These are phyloP conservation scores for Pandion haliaetus DNA, from an alignment of 2,113 vertebrate species.

Conservation along the genomic window DNA sequence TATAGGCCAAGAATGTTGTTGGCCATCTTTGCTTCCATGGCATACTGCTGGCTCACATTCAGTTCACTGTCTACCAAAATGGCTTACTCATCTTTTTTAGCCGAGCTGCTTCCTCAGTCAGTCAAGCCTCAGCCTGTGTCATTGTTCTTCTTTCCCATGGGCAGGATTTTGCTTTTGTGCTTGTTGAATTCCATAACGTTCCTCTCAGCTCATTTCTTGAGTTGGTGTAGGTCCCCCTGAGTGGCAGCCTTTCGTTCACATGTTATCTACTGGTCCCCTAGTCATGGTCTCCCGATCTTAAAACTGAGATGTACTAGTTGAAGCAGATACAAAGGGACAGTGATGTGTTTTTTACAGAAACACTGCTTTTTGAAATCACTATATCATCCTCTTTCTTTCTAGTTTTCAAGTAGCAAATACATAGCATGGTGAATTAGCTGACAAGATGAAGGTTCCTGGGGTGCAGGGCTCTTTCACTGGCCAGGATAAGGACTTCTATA, in stretches of 20 bases:
- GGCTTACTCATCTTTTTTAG: background rate
- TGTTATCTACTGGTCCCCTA: background rate
- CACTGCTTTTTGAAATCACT: background rate
- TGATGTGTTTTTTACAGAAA: background rate
- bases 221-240: background rate
- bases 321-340: background rate
- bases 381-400: background rate
- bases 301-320: background rate
- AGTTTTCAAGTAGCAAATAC: background rate
- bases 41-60: background rate
- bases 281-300: background rate
- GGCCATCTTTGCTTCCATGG: background rate
- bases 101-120: background rate
- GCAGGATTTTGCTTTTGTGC: background rate
- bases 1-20: background rate
- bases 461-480: background rate
- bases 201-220: background rate
- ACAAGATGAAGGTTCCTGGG: background rate
- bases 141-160: background rate
- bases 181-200: background rate
- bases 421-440: background rate
- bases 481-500: background rate
- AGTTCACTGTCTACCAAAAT: background rate
- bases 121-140: background rate
- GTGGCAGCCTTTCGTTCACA: background rate